These are phyloP conservation scores for Gasterosteus aculeatus DNA, from an alignment of 2,113 vertebrate genomes.

Conservation along the genomic window DNA sequence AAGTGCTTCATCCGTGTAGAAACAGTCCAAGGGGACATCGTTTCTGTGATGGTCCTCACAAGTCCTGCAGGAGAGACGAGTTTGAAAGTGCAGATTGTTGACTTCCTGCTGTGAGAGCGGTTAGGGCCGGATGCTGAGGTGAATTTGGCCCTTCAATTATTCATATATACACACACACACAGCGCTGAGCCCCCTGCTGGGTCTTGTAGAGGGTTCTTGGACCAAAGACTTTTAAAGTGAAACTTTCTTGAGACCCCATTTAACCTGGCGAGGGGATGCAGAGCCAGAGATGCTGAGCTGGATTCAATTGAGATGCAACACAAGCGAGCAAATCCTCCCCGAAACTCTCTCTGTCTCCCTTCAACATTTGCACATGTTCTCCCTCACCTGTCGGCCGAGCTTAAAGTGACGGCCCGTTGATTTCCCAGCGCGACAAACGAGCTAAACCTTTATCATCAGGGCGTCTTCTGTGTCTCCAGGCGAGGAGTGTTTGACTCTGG, in stretches of 20 bases:
- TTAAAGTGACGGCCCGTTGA: neutral
- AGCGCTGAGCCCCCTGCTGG: conserved; percentile 45
- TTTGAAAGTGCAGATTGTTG: conserved; percentile 43
- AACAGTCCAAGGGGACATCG: conserved; percentile 25
- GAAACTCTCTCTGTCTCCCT: neutral
- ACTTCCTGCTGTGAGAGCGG: conserved; percentile 53
- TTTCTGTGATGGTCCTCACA: conserved; percentile 17
- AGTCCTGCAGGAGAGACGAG: conserved; percentile 2
- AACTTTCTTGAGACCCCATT: conserved; percentile 41
- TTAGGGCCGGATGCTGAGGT: conserved; percentile 60
- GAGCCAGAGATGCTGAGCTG: neutral
- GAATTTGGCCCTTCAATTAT: conserved; percentile 63
- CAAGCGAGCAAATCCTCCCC: neutral
- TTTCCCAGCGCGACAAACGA: neutral
- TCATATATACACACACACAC: conserved; percentile 37
- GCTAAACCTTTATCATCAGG: neutral
- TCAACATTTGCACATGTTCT: neutral
- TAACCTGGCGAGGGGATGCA: conserved; percentile 28
- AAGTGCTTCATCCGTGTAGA: conserved; percentile 39
- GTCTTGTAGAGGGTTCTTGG: conserved; percentile 20
- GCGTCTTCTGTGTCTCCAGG: conserved; percentile 50
- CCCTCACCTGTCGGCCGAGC: neutral
- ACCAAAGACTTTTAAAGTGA: conserved; percentile 29
- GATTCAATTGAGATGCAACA: neutral
- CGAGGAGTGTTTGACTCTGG: conserved; percentile 82